Conservation (phyloP, 2,797 vertebrate species). For the Amblyraja radiata region DNA sequence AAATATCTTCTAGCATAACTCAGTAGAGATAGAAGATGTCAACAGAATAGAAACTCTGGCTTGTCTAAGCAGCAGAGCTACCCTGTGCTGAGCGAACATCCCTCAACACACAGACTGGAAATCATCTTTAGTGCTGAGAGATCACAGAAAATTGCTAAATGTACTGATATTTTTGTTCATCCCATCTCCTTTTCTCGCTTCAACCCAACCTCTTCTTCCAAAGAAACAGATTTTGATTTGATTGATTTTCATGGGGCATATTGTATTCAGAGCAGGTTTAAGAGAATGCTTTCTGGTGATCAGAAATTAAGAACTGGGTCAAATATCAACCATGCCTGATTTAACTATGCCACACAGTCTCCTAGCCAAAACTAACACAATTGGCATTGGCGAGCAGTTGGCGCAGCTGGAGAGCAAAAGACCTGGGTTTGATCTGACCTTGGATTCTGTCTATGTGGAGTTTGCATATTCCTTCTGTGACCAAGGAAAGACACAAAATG, state of each 20-base stretch:
- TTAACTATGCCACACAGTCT: background rate
- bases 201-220: background rate
- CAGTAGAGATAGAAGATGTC: background rate
- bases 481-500: too few species aligned
- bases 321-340: too few species aligned
- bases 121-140: background rate
- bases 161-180: background rate
- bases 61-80: background rate
- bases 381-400: background rate
- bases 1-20: background rate
- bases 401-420: too few species aligned
- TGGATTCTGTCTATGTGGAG: too few species aligned
- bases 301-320: background rate
- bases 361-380: background rate
- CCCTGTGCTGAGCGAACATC: background rate
- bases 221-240: background rate
- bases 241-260: background rate
- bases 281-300: background rate
- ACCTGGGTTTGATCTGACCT: too few species aligned
- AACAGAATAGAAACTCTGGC: background rate
- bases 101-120: background rate
- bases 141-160: background rate
- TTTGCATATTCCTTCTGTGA: too few species aligned
- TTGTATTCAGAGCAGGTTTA: background rate
- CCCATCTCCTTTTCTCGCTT: background rate